These are phyloP conservation scores for Pseudococcus jackbeardsleyi DNA, from an alignment of 2,888 invertebrate species.

Conservation along the genomic window DNA sequence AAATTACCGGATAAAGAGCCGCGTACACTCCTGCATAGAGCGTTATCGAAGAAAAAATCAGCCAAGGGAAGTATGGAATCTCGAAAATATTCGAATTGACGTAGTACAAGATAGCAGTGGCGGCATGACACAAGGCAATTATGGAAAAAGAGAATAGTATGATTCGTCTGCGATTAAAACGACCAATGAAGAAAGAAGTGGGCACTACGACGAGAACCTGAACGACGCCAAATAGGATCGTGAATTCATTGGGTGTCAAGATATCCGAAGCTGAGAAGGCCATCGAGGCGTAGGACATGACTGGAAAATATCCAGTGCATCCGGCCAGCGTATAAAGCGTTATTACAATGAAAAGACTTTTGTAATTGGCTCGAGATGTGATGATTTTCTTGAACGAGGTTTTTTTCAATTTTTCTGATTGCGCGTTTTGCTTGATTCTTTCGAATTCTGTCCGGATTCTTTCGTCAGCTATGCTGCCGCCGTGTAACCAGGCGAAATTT, in stretches of 20 bases:
- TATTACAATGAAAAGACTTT: not conserved
- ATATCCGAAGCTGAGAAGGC: constrained; percentile 43
- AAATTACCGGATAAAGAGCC: not conserved
- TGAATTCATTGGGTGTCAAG: constrained; percentile 60
- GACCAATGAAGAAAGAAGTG: constrained; percentile 27
- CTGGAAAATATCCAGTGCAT: constrained; percentile 9
- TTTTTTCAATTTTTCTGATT: not conserved
- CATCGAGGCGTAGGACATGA: constrained; percentile 22
- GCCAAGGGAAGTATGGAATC: constrained; percentile 45
- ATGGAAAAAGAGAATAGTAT: constrained; percentile 67
- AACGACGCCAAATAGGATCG: constrained; percentile 9
- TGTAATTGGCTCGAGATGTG: not conserved
- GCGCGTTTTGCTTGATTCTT: constrained; percentile 21
- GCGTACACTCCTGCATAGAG: constrained; percentile 16
- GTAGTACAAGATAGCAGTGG: constrained; percentile 65
- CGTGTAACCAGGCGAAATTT: constrained; percentile 16
- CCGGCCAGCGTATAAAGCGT: not conserved
- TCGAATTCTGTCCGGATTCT: not conserved
- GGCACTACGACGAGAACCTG: not conserved
- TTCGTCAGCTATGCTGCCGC: not conserved
- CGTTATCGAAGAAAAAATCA: constrained; percentile 46
- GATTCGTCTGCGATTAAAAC: constrained; percentile 23
- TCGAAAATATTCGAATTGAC: too few relatives aligned
- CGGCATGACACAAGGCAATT: constrained; percentile 66
- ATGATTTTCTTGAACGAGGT: not conserved